These are phyloP conservation scores for Amblyjoppa proteus DNA, from an alignment of 2,888 invertebrate species.

Conservation along the genomic window DNA sequence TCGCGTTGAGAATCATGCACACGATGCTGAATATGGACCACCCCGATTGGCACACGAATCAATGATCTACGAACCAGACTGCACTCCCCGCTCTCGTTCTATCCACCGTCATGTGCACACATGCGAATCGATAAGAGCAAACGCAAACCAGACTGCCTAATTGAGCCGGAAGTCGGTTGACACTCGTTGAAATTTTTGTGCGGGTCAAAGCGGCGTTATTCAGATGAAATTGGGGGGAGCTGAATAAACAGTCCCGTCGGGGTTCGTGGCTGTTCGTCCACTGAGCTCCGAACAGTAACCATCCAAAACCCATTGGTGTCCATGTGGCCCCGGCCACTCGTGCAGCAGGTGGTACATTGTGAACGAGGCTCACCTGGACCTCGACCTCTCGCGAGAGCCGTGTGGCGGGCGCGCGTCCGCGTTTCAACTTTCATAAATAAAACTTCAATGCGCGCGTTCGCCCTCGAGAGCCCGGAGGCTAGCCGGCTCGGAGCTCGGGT, in stretches of 20 bases:
- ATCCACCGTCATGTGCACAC: too few species aligned
- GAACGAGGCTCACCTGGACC: constrained; percentile 75
- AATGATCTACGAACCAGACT: too few species aligned
- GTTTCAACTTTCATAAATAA: constrained; percentile 63
- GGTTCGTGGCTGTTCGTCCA: not conserved
- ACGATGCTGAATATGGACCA: too few species aligned
- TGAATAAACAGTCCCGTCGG: constrained; percentile 15
- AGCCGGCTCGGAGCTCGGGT: not conserved
- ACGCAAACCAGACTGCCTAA: not conserved
- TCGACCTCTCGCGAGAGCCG: constrained; percentile 49
- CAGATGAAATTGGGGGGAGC: not conserved
- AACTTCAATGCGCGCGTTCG: not conserved
- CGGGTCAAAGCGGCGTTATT: not conserved
- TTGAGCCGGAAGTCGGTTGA: not conserved
- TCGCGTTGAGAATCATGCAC: not conserved
- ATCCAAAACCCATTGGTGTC: constrained; percentile 28
- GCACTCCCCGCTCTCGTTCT: too few species aligned
- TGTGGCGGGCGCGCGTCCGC: not conserved
- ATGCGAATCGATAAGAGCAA: constrained; percentile 14
- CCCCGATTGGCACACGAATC: too few species aligned
- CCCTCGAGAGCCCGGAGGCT: not conserved
- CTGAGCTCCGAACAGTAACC: not conserved
- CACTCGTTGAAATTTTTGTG: not conserved
- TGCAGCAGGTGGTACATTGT: constrained; percentile 78
- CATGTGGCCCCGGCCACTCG: constrained; percentile 66